phyloP scores from a whole-genome alignment of 2,888 invertebrate genomes.

The Eretmocerus hayati region DNA sequence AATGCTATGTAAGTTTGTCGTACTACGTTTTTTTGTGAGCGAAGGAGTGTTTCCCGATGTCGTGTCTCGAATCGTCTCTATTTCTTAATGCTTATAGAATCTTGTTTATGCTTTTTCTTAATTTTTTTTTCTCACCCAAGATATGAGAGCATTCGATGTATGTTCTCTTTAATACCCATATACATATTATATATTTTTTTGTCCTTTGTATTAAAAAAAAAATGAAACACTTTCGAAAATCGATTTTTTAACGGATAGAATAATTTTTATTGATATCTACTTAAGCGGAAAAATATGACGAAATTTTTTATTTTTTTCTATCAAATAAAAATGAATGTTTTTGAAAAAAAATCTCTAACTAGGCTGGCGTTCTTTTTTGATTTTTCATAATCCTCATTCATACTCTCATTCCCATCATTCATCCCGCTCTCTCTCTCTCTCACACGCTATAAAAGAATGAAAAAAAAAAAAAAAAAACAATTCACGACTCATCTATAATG shows the following conservation, averaged over 20 bases:
- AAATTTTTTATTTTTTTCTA: slow-evolving; percentile 26
- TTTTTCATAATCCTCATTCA: slow-evolving; percentile 19
- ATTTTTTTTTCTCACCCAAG: slow-evolving; percentile 15
- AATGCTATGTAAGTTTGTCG: slow-evolving; percentile 20
- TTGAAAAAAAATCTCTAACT: slow-evolving; percentile 18
- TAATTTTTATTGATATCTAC: slow-evolving; percentile 24
- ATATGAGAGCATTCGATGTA: slow-evolving; percentile 10
- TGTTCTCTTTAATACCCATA: slow-evolving; percentile 17
- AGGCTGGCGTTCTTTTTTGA: slow-evolving; percentile 20
- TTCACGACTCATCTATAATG: no score
- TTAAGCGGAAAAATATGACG: slow-evolving; percentile 21
- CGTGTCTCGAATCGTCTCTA: slow-evolving; percentile 20
- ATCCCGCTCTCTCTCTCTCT: no score
- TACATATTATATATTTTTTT: slow-evolving; percentile 17
- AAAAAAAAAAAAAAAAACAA: no score
- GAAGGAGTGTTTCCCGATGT: slow-evolving; percentile 20
- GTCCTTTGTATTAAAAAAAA: slow-evolving; percentile 22
- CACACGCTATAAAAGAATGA: no score
- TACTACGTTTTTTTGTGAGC: slow-evolving; percentile 17
- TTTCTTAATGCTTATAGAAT: slow-evolving; percentile 13
- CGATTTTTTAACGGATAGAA: slow-evolving; percentile 22
- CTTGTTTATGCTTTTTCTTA: slow-evolving; percentile 21
- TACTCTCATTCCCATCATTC: slow-evolving; percentile 4
- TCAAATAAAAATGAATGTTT: slow-evolving; percentile 25
- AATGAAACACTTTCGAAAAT: slow-evolving; percentile 16